These are phyloP conservation scores for Semotilus atromaculatus DNA, from an alignment of 2,797 vertebrate genomes.

Conservation along the genomic window DNA sequence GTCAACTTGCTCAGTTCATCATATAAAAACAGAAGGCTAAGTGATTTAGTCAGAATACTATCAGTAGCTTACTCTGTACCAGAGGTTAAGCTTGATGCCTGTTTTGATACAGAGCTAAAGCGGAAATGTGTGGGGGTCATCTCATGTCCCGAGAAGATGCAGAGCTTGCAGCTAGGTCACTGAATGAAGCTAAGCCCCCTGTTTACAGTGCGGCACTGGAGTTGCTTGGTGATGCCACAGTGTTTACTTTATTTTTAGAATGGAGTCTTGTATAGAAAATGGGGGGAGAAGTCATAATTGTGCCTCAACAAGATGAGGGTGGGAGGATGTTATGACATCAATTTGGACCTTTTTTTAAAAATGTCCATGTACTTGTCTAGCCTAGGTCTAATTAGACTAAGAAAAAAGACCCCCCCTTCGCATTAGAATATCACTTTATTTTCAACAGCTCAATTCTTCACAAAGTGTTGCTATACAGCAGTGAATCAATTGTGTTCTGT, in stretches of 20 bases:
- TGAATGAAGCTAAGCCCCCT: constrained; percentile 78
- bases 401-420: not conserved
- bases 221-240: constrained; percentile 76
- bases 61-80: constrained; percentile 21
- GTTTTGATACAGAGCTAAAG: constrained; percentile 3
- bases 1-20: not conserved
- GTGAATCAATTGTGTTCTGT: not conserved
- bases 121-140: constrained; percentile 26
- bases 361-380: not conserved
- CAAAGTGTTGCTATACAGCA: not conserved
- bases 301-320: constrained; percentile 5
- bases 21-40: not conserved
- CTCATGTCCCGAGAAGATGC: constrained; percentile 49
- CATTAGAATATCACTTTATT: not conserved
- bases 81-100: not conserved
- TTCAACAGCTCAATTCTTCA: not conserved
- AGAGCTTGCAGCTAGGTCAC: constrained; percentile 67
- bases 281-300: constrained; percentile 26
- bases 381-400: not conserved
- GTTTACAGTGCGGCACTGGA: constrained; percentile 76
- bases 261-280: constrained; percentile 64
- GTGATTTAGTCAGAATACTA: not conserved
- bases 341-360: not conserved
- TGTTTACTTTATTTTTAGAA: constrained; percentile 84
- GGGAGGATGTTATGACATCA: constrained; percentile 7